Evolutionary conservation across 2,113 vertebrate genomes (phyloP), one percentile per base, ranked within the genome.

Genomic region (Leucopternis melanops): DNA sequence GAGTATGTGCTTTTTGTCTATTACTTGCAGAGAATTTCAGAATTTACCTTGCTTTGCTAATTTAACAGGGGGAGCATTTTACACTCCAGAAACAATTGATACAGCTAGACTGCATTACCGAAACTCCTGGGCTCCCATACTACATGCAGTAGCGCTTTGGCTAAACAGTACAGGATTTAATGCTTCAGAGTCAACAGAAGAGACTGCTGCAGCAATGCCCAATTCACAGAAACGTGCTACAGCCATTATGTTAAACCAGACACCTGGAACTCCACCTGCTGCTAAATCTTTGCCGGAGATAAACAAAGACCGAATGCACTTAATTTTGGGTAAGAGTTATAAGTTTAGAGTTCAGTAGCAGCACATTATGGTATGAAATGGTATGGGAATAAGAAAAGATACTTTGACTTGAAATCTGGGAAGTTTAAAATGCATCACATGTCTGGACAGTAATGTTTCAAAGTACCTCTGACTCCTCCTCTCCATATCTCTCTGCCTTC

Each of bases 71-170:
- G 99, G 99, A 92, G 99, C 99, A 2, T 99, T 99, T 98, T 99
- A 99, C 94, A 99, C 99, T 69, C 99, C 99, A 14, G 99, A 99
- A 98, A 99, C 99, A 18, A 99, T 99, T 90, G 99, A 99, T 94
- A 99, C 98, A 38, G 99, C 99, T 6, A 98, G 99, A 63, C 98
- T 99, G 78, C 99, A 99, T 96, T 99, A 99, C 92, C 99, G 99
- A 32, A 98, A 98, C 96, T 99, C 99, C 5, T 99, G 99, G 99
- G 99, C 99, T 57, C 99, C 99, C 7, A 98, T 99, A 86, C 98
- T 99, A 12, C 99, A 99, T 36, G 99, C 99, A 3, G 98, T 99
- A 95, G 98, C 99, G 2, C 98, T 99, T 79, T 99, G 99, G 99
- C 98, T 99, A 44, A 99, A 98, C 95, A 99, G 98, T 90, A 99